phyloP scores from a whole-genome alignment of 2,888 invertebrate species.

The Sinodicranocentrus sp. region DNA sequence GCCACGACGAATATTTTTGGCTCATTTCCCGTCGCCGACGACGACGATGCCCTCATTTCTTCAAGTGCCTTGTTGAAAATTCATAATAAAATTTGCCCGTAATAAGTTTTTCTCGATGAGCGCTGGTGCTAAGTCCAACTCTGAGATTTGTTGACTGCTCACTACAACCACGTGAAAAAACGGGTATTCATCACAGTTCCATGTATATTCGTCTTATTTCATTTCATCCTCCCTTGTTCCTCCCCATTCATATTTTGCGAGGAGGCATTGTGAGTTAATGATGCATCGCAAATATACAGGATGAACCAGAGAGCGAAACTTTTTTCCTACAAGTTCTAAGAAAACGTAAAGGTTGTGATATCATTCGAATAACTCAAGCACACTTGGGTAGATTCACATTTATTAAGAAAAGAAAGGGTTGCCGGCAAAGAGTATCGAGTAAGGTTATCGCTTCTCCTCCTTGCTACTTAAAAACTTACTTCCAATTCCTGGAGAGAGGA shows the following conservation, averaged over 20 bases:
- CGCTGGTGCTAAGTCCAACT: constrained; percentile 4
- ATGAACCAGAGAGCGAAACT: constrained; percentile 19
- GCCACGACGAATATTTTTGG: constrained; percentile 39
- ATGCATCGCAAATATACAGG: constrained; percentile 49
- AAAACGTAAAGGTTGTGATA: constrained; percentile 56
- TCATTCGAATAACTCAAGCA: constrained; percentile 31
- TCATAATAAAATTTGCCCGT: constrained; percentile 60
- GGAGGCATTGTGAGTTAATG: constrained; percentile 52
- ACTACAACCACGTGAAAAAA: no score
- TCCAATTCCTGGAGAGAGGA: not conserved
- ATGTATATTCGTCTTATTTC: no score
- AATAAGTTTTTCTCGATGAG: constrained; percentile 43
- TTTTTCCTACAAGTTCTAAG: constrained; percentile 37
- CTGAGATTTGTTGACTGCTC: not conserved
- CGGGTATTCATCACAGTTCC: no score
- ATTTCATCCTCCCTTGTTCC: no score
- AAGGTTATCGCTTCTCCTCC: constrained; percentile 9
- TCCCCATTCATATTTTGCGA: not conserved
- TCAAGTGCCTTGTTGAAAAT: constrained; percentile 64
- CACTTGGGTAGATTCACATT: constrained; percentile 30
- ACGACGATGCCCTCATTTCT: constrained; percentile 51
- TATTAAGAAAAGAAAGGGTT: no score
- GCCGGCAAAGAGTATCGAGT: not conserved
- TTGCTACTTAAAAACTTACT: not conserved
- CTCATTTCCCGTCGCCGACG: constrained; percentile 36